Evolutionary conservation across 1,140 invertebrate species (phyloP).

Genomic region (Steinernema khuongi): DNA sequence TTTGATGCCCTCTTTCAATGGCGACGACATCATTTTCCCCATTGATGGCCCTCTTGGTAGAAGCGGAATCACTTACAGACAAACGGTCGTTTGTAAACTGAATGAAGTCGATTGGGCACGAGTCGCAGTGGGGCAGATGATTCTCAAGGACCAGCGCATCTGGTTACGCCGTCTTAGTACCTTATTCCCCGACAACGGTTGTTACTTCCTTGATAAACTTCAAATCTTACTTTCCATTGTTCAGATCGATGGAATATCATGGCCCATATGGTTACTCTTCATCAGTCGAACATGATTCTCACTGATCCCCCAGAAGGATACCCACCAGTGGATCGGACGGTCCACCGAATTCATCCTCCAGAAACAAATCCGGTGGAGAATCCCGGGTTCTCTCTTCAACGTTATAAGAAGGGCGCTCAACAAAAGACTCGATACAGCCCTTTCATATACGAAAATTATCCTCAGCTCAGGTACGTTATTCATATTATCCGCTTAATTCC

Average conservation of each 20-base stretch:
- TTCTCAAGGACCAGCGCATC: constrained; percentile 31
- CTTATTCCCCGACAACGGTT: constrained; percentile 10
- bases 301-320: constrained; percentile 2
- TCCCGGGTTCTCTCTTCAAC: neutral
- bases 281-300: neutral
- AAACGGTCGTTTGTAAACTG: constrained; percentile 29
- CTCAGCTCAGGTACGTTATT: neutral
- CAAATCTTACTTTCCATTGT: neutral
- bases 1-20: constrained; percentile 37
- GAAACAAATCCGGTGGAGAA: constrained; percentile 27
- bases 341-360: constrained; percentile 18
- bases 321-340: neutral
- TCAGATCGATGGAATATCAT: constrained; percentile 18
- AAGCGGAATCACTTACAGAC: constrained; percentile 26
- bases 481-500: neutral
- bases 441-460: neutral
- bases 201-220: neutral
- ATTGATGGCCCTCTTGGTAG: constrained; percentile 35
- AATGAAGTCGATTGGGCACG: constrained; percentile 18
- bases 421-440: neutral
- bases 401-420: neutral
- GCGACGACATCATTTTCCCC: constrained; percentile 36
- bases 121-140: constrained; percentile 26
- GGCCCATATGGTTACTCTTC: constrained; percentile 11
- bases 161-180: constrained; percentile 28